Evolutionary conservation across 1,140 invertebrate species (phyloP).

Genomic region (Mya arenaria): DNA sequence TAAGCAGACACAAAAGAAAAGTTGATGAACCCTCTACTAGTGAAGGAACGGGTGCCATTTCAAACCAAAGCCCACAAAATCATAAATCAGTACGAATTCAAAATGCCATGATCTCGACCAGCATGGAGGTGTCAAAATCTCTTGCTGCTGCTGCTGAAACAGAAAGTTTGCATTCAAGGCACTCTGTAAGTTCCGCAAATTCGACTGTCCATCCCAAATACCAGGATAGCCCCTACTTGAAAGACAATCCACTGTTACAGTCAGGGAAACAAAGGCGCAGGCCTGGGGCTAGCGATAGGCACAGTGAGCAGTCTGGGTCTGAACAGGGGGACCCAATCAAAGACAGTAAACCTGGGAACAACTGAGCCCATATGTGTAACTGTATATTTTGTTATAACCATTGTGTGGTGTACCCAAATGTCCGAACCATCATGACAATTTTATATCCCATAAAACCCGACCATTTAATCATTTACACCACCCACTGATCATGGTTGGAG

Average conservation of each 20-base stretch:
- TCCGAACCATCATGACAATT: too few relatives aligned
- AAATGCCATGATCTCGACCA: slow-evolving; percentile 43
- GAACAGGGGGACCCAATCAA: too few relatives aligned
- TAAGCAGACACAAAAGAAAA: too few relatives aligned
- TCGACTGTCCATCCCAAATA: slow-evolving; percentile 34
- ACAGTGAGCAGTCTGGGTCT: not conserved
- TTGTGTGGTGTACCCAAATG: not conserved
- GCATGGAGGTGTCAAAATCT: slow-evolving; percentile 6
- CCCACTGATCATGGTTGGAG: too few relatives aligned
- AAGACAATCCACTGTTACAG: slow-evolving; percentile 25
- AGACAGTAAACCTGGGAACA: too few relatives aligned
- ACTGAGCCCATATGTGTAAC: too few relatives aligned
- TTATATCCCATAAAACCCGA: too few relatives aligned
- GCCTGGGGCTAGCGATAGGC: slow-evolving; percentile 7
- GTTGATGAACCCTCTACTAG: too few relatives aligned
- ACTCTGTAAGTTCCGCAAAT: not conserved
- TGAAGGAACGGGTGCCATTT: too few relatives aligned
- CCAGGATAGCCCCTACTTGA: slow-evolving; percentile 32
- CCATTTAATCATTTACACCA: too few relatives aligned
- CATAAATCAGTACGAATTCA: too few relatives aligned
- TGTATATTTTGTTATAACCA: slow-evolving; percentile 25
- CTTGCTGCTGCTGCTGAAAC: not conserved
- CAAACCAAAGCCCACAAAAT: too few relatives aligned
- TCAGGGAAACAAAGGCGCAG: slow-evolving; percentile 39
- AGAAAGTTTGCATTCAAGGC: not conserved